phyloP scores from a whole-genome alignment of 2,888 invertebrate genomes.

The Syritta pipiens region DNA sequence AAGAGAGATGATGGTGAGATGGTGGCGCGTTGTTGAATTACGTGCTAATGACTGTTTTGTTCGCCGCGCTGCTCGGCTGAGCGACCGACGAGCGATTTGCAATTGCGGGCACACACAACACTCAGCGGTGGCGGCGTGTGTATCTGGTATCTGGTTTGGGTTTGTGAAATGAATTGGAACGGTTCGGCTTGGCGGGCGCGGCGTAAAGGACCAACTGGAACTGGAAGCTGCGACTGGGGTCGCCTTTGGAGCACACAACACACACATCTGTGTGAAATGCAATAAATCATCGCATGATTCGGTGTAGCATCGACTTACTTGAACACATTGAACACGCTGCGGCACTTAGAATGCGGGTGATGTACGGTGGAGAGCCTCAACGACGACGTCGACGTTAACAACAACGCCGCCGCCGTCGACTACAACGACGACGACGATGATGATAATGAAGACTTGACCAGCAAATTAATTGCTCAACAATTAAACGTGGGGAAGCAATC shows the following conservation, averaged over 20 bases:
- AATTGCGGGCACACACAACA: not conserved
- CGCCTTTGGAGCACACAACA: slow-evolving; percentile 1
- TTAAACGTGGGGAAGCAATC: slow-evolving; percentile 46
- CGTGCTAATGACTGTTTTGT: slow-evolving; percentile 68
- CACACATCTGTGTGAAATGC: slow-evolving; percentile 65
- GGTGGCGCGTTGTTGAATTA: slow-evolving; percentile 53
- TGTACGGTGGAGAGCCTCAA: no score
- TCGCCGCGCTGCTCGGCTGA: slow-evolving; percentile 17
- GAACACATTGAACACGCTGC: no score
- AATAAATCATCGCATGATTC: slow-evolving; percentile 63
- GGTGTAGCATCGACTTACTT: slow-evolving; percentile 46
- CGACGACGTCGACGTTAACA: not conserved
- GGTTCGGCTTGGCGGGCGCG: not conserved
- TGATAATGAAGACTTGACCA: slow-evolving; percentile 53
- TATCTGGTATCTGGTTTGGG: slow-evolving; percentile 60
- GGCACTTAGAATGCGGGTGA: slow-evolving; percentile 50
- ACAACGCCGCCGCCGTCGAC: not conserved
- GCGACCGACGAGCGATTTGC: not conserved
- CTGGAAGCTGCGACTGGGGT: slow-evolving; percentile 1
- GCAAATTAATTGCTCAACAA: slow-evolving; percentile 55
- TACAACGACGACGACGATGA: not conserved
- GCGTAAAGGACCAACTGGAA: not conserved
- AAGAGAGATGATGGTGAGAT: no score
- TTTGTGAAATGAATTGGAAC: slow-evolving; percentile 68
- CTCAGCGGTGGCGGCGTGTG: slow-evolving; percentile 25